Conservation (phyloP, 2,888 invertebrate genomes). For the Pseudoips prasinana region DNA sequence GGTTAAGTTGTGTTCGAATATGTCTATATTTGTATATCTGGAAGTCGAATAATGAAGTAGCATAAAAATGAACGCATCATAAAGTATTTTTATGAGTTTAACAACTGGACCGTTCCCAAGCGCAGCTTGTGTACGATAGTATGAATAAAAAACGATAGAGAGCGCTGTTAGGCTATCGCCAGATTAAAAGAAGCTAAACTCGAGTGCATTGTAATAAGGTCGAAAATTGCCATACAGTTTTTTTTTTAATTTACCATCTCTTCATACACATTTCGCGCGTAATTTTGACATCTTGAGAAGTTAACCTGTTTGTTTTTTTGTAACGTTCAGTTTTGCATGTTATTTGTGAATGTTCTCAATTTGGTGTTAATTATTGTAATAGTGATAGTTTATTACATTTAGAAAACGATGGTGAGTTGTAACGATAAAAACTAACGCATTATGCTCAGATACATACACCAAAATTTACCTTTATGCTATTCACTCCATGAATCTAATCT, state of each 20-base stretch:
- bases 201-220: accelerated
- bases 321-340: slow-evolving; percentile 1
- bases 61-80: slow-evolving; percentile 9
- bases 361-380: slow-evolving; percentile 8
- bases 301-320: slow-evolving; percentile 29
- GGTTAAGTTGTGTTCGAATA: slow-evolving; percentile 28
- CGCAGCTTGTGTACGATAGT: too few species aligned
- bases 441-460: neutral
- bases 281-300: slow-evolving; percentile 30
- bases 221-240: too few species aligned
- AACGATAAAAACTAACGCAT: neutral
- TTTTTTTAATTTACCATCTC: too few species aligned
- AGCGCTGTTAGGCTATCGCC: too few species aligned
- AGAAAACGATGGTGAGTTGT: slow-evolving; percentile 16
- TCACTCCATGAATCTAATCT: neutral
- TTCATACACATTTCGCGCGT: slow-evolving; percentile 34
- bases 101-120: neutral
- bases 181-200: neutral
- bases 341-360: slow-evolving; percentile 2
- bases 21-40: neutral
- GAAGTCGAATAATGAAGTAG: too few species aligned
- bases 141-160: too few species aligned
- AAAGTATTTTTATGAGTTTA: neutral
- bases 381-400: slow-evolving; percentile 4
- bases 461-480: neutral